Base-by-base conservation (phyloP, 2,888 invertebrate genomes). In the Drosophila dives region DNA sequence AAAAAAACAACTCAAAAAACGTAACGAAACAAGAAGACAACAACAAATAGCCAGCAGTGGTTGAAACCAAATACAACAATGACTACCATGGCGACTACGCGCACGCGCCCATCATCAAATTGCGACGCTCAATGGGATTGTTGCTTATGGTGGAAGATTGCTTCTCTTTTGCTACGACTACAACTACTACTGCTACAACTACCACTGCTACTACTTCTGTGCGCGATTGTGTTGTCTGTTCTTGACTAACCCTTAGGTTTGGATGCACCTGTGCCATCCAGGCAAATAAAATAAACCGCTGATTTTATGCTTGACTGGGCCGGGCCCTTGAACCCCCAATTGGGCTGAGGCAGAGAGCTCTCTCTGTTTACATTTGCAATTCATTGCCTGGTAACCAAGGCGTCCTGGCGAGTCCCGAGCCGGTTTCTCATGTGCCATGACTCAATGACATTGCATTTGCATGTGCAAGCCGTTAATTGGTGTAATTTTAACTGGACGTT, bases 81-180 rank as follows among this genome's bases (percentile, higher is more conserved):
- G 72, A 89, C 88, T 81, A 74, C 90, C 77, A 75, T 86, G 68
- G 80, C 73, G 75, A 86, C 84, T 66, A 69, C 45, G 90, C 90
- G 91, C 91, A 90, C 91, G 91, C 90, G 90, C 90, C 90, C 91
- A 77, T 73, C 80, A 82, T 90, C 64, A 75, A 77, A 80, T 75
- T 71, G 78, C 77, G 75, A 77, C 79, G 72, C 82, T 77, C 73
- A 79, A 77, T 79, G 87, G 70, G 55, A 72, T 56, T 50, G 50
- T 11, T 56, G 32, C 42, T 42, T 23, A 32, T 45, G 40, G 53
- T 29, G n/a, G 67, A 54, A 34, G 33, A 45, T 15, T 45, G 15
- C 23, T 45, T 45, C 23, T 15, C 61, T 38, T 51, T 49, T 64
- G 8, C 26, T 42, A 51, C 17, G 20, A 23, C 29, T 33, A 2